phyloP scores from a whole-genome alignment of 2,888 invertebrate species.

The Yponomeuta cagnagella region DNA sequence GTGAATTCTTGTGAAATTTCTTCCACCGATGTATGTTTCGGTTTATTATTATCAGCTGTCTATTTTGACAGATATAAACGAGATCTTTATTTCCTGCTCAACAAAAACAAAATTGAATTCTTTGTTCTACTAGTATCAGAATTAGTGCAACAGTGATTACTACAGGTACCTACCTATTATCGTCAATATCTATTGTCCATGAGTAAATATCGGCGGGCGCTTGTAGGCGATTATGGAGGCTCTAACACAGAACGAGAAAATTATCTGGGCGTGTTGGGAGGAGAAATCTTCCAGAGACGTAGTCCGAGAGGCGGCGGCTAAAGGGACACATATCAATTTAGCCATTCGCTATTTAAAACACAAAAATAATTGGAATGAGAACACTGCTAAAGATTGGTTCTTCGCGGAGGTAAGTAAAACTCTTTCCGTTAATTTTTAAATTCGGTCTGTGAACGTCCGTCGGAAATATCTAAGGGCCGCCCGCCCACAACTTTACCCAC shows the following conservation, averaged over 20 bases:
- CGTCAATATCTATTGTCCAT: not conserved
- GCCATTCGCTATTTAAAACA: constrained; percentile 75
- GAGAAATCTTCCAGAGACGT: constrained; percentile 78
- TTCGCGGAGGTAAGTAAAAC: constrained; percentile 64
- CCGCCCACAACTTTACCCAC: too few species aligned
- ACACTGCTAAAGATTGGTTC: constrained; percentile 73
- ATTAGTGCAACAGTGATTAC: not conserved
- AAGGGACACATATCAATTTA: constrained; percentile 77
- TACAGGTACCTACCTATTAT: not conserved
- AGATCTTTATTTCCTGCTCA: not conserved
- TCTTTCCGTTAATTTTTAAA: constrained; percentile 12
- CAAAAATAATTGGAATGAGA: constrained; percentile 70
- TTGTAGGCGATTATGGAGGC: constrained; percentile 66
- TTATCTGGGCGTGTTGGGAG: constrained; percentile 81
- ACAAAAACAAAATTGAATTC: not conserved
- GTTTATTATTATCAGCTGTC: not conserved
- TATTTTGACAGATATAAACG: not conserved
- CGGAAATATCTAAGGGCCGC: too few species aligned
- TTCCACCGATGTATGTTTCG: not conserved
- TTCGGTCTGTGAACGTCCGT: not conserved
- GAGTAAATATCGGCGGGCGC: not conserved
- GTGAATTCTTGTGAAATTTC: not conserved
- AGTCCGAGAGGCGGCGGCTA: constrained; percentile 80
- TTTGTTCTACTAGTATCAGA: not conserved
- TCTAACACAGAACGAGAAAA: constrained; percentile 72